phyloP scores from a whole-genome alignment of 2,888 invertebrate species.

The Disparrhopalites patrizii region DNA sequence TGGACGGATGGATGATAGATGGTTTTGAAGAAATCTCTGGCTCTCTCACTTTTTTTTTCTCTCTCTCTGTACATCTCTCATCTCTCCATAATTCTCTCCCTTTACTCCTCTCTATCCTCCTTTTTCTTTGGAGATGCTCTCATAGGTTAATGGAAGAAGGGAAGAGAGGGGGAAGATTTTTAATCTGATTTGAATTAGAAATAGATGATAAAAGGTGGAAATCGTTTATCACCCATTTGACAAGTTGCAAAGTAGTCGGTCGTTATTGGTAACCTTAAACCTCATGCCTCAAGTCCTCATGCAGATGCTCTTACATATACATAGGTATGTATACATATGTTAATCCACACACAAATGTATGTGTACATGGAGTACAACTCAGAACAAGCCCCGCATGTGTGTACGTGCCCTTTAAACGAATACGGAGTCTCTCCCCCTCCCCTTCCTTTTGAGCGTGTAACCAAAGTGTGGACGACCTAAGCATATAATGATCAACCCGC shows the following conservation, averaged over 20 bases:
- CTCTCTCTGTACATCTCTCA: background rate
- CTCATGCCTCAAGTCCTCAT: background rate
- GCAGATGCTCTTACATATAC: no score
- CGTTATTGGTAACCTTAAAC: constrained; percentile 1
- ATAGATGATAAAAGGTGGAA: constrained; percentile 47
- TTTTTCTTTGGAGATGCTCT: background rate
- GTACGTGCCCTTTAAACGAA: no score
- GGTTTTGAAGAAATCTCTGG: constrained; percentile 10
- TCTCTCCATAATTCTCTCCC: background rate
- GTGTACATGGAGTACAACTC: no score
- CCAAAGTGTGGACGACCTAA: no score
- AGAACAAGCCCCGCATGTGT: no score
- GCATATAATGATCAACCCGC: no score
- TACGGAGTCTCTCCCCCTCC: no score
- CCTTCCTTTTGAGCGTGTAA: no score
- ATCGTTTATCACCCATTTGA: constrained; percentile 49
- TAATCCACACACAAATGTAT: no score
- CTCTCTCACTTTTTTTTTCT: no score
- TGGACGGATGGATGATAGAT: constrained; percentile 45
- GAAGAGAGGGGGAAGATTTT: constrained; percentile 36
- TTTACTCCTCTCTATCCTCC: background rate
- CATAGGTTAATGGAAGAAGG: constrained; percentile 41
- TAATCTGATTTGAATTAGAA: constrained; percentile 49
- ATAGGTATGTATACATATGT: no score
- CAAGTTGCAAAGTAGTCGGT: constrained; percentile 44